Conservation (phyloP, 2,888 invertebrate species). For the Coremacera marginata region DNA sequence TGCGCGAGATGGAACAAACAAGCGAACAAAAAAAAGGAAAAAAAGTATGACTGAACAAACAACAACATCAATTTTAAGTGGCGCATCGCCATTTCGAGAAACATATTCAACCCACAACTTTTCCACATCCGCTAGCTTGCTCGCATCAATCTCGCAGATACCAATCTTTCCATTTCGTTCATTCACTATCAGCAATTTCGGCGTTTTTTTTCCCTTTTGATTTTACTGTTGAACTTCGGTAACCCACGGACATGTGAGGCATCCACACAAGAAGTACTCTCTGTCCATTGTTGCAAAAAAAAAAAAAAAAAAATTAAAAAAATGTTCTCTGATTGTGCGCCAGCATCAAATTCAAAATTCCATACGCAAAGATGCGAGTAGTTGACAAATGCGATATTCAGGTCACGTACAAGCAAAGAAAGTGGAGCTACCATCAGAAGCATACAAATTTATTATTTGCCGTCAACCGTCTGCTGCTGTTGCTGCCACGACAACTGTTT, state of each 20-base stretch:
- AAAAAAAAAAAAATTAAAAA: neutral
- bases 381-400: constrained; percentile 33
- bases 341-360: constrained; percentile 27
- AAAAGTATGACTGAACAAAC: constrained; percentile 42
- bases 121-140: constrained; percentile 23
- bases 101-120: constrained; percentile 5
- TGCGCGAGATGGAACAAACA: neutral
- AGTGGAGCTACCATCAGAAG: constrained; percentile 30
- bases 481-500: neutral
- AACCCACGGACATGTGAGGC: neutral
- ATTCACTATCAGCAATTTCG: constrained; percentile 26
- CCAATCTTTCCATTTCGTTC: constrained; percentile 45
- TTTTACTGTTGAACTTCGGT: constrained; percentile 1
- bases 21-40: constrained; percentile 43
- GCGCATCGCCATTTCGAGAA: constrained; percentile 15
- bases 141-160: constrained; percentile 44
- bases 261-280: neutral
- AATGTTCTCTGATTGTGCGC: constrained; percentile 27
- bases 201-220: neutral
- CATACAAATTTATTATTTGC: constrained; percentile 28
- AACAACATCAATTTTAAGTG: constrained; percentile 51
- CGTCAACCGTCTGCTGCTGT: neutral
- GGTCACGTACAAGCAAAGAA: constrained; percentile 35
- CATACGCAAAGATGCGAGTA: constrained; percentile 29
- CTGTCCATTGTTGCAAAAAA: neutral